Conservation (phyloP, 2,113 vertebrate species). For the Porphyrio hochstetteri region DNA sequence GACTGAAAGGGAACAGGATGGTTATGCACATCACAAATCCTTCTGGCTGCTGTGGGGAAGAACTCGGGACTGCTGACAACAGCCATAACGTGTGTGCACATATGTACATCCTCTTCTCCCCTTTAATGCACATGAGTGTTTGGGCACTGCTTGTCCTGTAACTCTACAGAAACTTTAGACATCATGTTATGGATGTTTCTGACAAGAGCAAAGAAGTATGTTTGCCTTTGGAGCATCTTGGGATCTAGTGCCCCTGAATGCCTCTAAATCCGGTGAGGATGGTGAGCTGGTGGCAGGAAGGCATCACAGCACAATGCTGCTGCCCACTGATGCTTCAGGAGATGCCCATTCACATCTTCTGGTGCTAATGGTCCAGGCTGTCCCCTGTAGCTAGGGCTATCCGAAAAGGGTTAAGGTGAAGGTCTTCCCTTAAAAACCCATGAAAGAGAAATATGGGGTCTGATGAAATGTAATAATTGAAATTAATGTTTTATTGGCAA, state of each 20-base stretch:
- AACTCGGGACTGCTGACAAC: neutral
- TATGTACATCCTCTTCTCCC: neutral
- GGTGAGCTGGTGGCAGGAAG: neutral
- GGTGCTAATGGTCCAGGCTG: neutral
- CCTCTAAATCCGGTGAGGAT: neutral
- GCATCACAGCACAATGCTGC: fast-evolving
- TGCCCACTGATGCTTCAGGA: neutral
- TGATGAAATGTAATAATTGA: neutral
- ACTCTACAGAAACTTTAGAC: neutral
- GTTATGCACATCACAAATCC: neutral
- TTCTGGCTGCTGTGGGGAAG: neutral
- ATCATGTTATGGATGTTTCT: neutral
- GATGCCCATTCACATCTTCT: neutral
- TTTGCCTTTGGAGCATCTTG: neutral
- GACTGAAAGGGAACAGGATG: neutral
- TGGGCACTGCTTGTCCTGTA: neutral
- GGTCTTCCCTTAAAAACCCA: neutral
- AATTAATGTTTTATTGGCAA: neutral
- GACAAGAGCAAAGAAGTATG: neutral
- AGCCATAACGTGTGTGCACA: neutral
- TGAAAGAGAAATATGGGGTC: neutral
- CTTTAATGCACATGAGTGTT: neutral
- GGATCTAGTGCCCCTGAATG: neutral
- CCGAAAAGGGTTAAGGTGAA: neutral
- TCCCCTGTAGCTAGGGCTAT: neutral